Percentiles rank a stretch among this genome's conserved stretches.
Conservation (phyloP, 1,140 invertebrate species). For the Gyrodactylus salaris region DNA sequence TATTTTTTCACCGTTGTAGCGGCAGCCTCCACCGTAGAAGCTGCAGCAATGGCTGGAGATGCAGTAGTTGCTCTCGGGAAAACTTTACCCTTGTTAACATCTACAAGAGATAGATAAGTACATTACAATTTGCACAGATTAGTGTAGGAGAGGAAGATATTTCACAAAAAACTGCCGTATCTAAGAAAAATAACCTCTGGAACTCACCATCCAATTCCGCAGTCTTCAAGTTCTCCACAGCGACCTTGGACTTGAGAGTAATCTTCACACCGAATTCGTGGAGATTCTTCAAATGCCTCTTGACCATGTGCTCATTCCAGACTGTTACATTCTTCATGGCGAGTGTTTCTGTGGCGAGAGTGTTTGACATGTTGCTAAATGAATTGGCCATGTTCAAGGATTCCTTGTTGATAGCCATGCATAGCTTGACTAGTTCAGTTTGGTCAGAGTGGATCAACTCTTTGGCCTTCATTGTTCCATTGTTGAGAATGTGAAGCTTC, state of each 20-base stretch:
- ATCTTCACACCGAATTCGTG: not conserved
- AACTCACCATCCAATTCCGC: not conserved
- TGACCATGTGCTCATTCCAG: not conserved
- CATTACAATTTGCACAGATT: too few relatives aligned
- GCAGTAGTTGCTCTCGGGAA: not conserved
- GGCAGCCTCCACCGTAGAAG: too few relatives aligned
- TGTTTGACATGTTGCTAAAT: not conserved
- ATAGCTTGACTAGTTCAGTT: not conserved
- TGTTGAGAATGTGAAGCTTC: not conserved
- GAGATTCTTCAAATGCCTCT: not conserved
- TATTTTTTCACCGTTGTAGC: too few relatives aligned
- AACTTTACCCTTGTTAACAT: not conserved
- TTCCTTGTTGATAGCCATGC: not conserved
- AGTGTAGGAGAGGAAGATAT: not conserved
- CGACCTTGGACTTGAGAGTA: not conserved
- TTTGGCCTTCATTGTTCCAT: not conserved
- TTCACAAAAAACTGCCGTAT: not conserved
- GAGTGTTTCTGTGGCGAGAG: not conserved
- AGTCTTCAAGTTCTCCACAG: not conserved
- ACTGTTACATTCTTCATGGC: not conserved
- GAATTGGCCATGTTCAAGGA: not conserved
- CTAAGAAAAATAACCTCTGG: not conserved
- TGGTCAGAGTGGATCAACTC: not conserved
- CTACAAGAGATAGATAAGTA: too few relatives aligned
- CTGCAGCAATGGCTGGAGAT: not conserved